These are phyloP conservation scores for Lepidurus couesii DNA, from an alignment of 1,140 invertebrate genomes.

Conservation along the genomic window DNA sequence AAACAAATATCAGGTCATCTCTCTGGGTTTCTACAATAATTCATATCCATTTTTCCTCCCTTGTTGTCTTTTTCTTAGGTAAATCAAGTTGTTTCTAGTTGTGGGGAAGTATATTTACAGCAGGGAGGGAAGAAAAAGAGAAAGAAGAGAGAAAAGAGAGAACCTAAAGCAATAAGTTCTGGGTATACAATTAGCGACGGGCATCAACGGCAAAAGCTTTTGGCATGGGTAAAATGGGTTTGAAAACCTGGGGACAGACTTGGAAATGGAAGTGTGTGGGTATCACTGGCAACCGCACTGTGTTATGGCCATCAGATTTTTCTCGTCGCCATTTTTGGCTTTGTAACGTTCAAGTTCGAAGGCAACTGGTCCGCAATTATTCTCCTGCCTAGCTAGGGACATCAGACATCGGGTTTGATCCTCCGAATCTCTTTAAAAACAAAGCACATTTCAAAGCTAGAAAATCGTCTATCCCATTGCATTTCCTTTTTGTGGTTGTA, in stretches of 20 bases:
- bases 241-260: neutral
- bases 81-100: neutral
- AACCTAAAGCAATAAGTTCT: neutral
- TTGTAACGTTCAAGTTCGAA: slow-evolving; percentile 49
- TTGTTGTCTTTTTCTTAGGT: neutral
- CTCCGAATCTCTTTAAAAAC: slow-evolving; percentile 43
- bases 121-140: neutral
- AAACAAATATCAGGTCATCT: slow-evolving; percentile 20
- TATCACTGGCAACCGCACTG: slow-evolving; percentile 47
- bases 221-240: neutral
- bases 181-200: neutral
- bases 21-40: neutral
- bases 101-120: neutral
- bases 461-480: neutral
- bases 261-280: neutral
- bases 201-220: neutral
- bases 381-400: slow-evolving; percentile 44
- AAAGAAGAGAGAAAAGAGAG: neutral
- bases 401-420: slow-evolving; percentile 46
- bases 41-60: neutral
- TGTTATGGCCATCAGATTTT: slow-evolving; percentile 48
- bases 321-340: slow-evolving; percentile 42
- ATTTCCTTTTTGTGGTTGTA: no score
- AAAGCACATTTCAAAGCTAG: neutral
- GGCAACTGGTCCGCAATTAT: slow-evolving; percentile 45